Evolutionary conservation across 1,140 invertebrate genomes (phyloP).

Genomic region (Bilobella aurantiaca): DNA sequence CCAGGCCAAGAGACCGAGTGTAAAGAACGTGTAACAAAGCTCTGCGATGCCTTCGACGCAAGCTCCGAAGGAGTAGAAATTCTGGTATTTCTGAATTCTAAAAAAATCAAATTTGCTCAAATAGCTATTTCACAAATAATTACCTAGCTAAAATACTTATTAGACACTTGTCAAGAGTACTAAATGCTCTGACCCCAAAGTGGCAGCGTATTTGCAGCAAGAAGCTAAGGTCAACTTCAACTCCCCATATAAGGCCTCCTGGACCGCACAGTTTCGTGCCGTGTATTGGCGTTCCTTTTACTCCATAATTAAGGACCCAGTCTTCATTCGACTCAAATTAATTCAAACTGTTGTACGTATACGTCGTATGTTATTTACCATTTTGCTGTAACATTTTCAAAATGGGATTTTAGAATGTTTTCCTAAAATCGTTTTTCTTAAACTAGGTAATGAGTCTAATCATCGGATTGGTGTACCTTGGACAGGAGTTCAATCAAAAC

Average conservation of each 20-base stretch:
- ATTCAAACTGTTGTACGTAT: constrained; percentile 80
- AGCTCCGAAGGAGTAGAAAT: constrained; percentile 47
- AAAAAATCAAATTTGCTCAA: neutral
- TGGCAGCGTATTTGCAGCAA: neutral
- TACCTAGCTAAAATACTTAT: neutral
- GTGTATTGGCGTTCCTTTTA: constrained; percentile 85
- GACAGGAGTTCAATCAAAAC: constrained; percentile 66
- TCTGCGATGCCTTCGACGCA: constrained; percentile 61
- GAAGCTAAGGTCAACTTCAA: neutral
- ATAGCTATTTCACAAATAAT: too few species aligned
- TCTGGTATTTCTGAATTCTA: neutral
- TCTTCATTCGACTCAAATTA: constrained; percentile 74
- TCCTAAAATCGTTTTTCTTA: too few species aligned
- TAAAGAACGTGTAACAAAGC: constrained; percentile 58
- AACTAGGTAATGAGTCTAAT: constrained; percentile 78
- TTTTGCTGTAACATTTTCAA: too few species aligned
- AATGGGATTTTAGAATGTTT: too few species aligned
- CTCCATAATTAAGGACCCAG: constrained; percentile 74
- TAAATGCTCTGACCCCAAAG: neutral
- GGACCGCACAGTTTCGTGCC: constrained; percentile 75
- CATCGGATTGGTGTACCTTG: constrained; percentile 79
- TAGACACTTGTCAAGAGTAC: neutral
- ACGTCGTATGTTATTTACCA: too few species aligned
- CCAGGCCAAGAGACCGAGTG: constrained; percentile 43
- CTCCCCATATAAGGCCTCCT: constrained; percentile 65